Evolutionary conservation across 2,888 invertebrate genomes (phyloP).

Genomic region (Theristus sp.): DNA sequence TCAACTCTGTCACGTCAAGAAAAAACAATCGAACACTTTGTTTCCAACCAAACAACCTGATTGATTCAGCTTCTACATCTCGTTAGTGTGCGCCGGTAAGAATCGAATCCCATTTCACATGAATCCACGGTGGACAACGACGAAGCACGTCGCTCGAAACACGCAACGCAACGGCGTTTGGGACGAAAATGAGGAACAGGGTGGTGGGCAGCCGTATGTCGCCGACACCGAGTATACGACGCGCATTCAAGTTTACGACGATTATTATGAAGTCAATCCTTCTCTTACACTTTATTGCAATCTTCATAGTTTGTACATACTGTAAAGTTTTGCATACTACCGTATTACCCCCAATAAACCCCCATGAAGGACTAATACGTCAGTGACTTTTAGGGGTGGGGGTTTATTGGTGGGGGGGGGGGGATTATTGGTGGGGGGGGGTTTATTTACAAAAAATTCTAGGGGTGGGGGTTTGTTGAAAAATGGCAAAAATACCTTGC

Average conservation of each 20-base stretch:
- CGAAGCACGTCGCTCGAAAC: neutral
- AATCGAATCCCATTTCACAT: neutral
- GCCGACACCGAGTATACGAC: neutral
- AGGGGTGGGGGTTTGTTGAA: too few species aligned
- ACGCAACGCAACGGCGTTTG: neutral
- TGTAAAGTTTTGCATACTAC: too few species aligned
- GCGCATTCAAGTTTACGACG: neutral
- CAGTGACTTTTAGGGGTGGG: too few species aligned
- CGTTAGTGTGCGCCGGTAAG: neutral
- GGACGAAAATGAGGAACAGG: neutral
- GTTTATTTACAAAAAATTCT: too few species aligned
- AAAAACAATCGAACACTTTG: neutral
- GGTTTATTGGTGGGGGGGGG: too few species aligned
- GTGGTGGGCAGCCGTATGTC: neutral
- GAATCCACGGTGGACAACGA: neutral
- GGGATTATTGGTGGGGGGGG: too few species aligned
- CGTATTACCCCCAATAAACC: too few species aligned
- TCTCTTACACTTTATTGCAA: too few species aligned
- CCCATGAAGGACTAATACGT: too few species aligned
- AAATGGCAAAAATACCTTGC: too few species aligned
- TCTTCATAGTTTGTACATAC: too few species aligned
- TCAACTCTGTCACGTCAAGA: too few species aligned
- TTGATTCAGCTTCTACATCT: neutral
- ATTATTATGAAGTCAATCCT: neutral
- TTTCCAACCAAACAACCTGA: neutral